These are phyloP conservation scores for Papilio protenor DNA, from an alignment of 2,888 invertebrate genomes.

Conservation along the genomic window DNA sequence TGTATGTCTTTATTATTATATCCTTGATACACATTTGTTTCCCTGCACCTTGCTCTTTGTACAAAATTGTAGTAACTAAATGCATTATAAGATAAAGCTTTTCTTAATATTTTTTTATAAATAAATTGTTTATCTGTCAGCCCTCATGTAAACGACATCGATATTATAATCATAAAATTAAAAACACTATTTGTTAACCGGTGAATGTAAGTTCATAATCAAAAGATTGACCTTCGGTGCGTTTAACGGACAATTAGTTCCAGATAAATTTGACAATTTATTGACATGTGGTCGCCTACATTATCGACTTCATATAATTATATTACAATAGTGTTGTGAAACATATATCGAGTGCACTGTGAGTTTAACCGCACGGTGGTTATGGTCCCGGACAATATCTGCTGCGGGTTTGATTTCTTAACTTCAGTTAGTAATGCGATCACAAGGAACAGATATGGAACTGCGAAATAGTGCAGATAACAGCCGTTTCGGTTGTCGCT, in stretches of 20 bases:
- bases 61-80: background rate
- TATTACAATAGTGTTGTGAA: conserved; percentile 63
- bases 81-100: background rate
- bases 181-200: conserved; percentile 17
- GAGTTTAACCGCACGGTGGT: conserved; percentile 70
- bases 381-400: conserved; percentile 56
- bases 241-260: conserved; percentile 22
- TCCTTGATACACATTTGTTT: background rate
- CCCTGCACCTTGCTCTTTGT: background rate
- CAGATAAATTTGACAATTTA: conserved; percentile 43
- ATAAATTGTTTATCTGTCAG: background rate
- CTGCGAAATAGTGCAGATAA: conserved; percentile 51
- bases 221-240: conserved; percentile 37
- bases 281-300: conserved; percentile 57
- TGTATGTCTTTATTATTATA: background rate
- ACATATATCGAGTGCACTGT: conserved; percentile 69
- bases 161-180: conserved; percentile 8
- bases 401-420: conserved; percentile 68
- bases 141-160: background rate
- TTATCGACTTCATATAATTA: conserved; percentile 51
- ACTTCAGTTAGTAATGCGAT: conserved; percentile 70
- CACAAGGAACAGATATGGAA: conserved; percentile 64
- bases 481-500: background rate
- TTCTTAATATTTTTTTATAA: background rate
- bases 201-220: conserved; percentile 33